Base-by-base conservation (phyloP, 2,888 invertebrate species). In the Chromoteleia sp. region DNA sequence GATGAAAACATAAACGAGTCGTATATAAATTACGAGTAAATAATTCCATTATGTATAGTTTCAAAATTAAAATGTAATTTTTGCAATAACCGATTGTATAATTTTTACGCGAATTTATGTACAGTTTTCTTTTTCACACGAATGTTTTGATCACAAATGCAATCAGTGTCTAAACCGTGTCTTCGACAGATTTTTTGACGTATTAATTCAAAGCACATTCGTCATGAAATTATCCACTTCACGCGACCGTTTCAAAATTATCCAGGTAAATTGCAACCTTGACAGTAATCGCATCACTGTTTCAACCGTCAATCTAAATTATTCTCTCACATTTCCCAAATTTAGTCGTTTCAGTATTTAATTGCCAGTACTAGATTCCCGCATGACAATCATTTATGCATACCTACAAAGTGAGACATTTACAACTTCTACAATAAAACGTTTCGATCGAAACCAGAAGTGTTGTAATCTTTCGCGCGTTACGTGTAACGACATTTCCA, bases 271-370 rank as follows among this genome's bases (percentile, higher is more conserved):
- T 89, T 87, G 87, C 85, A 78, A 85, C 86, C 84, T 84, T 84
- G 88, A 87, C 87, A 85, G 85, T 88, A 89, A 89, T 89, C 85
- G 87, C 85, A 87, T 89, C 86, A 86, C 83, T 86, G 84, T 86
- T 85, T 79, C 75, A 71, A 81, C 85, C 84, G 88, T 89, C 88
- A 86, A 86, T 89, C 88, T 88, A 85, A 86, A 89, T 89, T 89
- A 88, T 84, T 85, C 70, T 80, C 81, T 84, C 85, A 85, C 87
- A 85, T 87, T 87, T 86, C 84, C 86, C 78, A 84, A 87, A 86
- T 86, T 86, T 85, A 73, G 68, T 77, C 81, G 67, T 77, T 74
- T 61, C 73, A 50, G 77, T 82, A 82, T 82, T 82, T 82, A 82
- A 82, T 82, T 78, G 74, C 65, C 74, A 63, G 77, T 68, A 68